These are phyloP conservation scores for Gallirallus australis DNA, from an alignment of 2,797 vertebrate genomes.

Conservation along the genomic window DNA sequence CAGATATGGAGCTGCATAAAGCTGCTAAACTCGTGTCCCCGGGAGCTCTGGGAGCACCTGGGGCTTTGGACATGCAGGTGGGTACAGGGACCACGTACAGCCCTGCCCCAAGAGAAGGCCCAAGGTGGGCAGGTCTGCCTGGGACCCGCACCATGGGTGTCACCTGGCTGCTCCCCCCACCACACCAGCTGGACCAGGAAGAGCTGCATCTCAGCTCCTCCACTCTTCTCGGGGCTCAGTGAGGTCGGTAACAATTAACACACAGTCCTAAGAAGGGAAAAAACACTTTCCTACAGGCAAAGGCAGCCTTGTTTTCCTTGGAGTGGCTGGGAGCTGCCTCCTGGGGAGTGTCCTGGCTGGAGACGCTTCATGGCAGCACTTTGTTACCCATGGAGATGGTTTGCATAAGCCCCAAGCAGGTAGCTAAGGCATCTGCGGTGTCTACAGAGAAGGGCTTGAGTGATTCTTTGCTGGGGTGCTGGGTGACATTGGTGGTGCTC, in stretches of 20 bases:
- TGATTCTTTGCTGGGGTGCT: background rate
- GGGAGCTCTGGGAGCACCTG: rapidly evolving
- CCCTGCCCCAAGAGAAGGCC: rapidly evolving
- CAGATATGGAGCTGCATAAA: background rate
- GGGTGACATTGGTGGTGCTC: rapidly evolving
- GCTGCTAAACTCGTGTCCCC: background rate
- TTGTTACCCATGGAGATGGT: background rate
- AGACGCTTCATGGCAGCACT: background rate
- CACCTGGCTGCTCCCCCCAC: background rate
- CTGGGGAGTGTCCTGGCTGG: background rate
- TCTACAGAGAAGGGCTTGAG: rapidly evolving
- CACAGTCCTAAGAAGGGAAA: background rate
- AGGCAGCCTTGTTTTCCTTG: background rate
- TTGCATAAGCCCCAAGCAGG: background rate
- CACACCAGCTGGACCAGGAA: background rate
- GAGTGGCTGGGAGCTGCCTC: background rate
- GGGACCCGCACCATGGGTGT: rapidly evolving
- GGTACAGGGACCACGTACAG: rapidly evolving
- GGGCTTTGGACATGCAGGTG: rapidly evolving
- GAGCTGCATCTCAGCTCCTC: background rate
- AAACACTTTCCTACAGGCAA: rapidly evolving
- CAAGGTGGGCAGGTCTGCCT: rapidly evolving
- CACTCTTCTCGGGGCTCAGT: rapidly evolving
- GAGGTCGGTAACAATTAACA: background rate
- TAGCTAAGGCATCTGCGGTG: rapidly evolving